A percentile compares a stretch with the other conserved stretches of the same genome.
phyloP scores from a whole-genome alignment of 2,113 vertebrate species.

The Vicugna pacos region DNA sequence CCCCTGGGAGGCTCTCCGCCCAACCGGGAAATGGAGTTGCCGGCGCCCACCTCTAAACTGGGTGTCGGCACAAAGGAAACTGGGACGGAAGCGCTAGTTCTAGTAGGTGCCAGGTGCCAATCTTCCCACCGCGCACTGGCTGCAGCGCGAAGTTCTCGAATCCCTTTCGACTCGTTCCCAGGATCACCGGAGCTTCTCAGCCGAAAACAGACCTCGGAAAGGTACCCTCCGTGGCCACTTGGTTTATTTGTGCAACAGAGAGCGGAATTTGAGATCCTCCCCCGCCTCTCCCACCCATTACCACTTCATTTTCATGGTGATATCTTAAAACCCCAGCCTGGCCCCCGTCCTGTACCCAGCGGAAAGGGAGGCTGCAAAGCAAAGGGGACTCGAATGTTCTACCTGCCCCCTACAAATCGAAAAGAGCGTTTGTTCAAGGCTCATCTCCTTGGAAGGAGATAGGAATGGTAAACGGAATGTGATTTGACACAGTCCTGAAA shows the following conservation, averaged over 20 bases:
- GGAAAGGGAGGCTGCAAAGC: neutral
- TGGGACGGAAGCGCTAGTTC: neutral
- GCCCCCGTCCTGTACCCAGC: neutral
- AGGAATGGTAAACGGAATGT: neutral
- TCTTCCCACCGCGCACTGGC: neutral
- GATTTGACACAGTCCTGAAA: neutral
- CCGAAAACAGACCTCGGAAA: neutral
- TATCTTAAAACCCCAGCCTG: neutral
- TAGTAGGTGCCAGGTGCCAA: fast-evolving
- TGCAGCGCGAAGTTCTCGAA: neutral
- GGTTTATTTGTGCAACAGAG: neutral
- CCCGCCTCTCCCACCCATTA: too few species aligned
- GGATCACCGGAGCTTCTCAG: neutral
- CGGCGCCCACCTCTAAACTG: neutral
- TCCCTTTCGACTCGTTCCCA: neutral
- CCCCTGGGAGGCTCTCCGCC: neutral
- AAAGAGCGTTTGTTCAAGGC: neutral
- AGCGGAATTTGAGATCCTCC: neutral
- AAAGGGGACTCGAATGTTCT: neutral
- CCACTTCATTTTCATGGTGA: neutral
- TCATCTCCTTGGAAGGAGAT: neutral
- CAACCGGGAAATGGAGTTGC: neutral
- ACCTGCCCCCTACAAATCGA: neutral
- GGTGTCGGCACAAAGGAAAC: too few species aligned
- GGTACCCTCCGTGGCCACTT: too few species aligned